Evolutionary conservation across 2,888 invertebrate genomes (phyloP).

Genomic region (Dryocosmus kuriphilus): DNA sequence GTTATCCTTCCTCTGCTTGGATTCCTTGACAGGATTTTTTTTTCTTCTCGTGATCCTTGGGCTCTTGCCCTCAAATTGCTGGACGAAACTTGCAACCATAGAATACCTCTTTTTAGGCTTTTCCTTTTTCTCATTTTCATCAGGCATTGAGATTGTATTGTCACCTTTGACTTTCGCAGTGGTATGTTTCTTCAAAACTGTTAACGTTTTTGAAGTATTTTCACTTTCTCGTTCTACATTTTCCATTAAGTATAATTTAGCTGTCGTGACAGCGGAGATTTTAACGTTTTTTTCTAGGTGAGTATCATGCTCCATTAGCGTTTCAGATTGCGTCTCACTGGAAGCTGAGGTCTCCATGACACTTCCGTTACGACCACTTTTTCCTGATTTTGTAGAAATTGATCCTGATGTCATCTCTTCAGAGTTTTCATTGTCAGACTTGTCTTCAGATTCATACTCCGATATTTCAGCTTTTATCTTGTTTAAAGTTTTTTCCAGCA

Average conservation of each 20-base stretch:
- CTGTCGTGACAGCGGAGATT: constrained; percentile 15
- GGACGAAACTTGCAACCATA: constrained; percentile 73
- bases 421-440: constrained; percentile 43
- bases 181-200: constrained; percentile 1
- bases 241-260: constrained; percentile 27
- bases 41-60: constrained; percentile 56
- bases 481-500: constrained; percentile 71
- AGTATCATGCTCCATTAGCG: constrained; percentile 43
- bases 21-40: constrained; percentile 45
- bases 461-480: constrained; percentile 73
- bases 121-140: constrained; percentile 52
- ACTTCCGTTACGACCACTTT: constrained; percentile 21
- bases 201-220: constrained; percentile 51
- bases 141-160: background rate
- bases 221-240: constrained; percentile 43
- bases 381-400: constrained; percentile 53
- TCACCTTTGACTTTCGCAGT: background rate
- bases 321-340: constrained; percentile 49
- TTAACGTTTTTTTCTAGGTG: constrained; percentile 12
- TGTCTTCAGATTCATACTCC: constrained; percentile 67
- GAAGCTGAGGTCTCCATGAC: background rate
- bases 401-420: constrained; percentile 45
- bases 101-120: constrained; percentile 72
- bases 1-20: constrained; percentile 52
- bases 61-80: constrained; percentile 71